Base-by-base conservation (phyloP, 1,140 invertebrate genomes). In the Heterodera carotae region DNA sequence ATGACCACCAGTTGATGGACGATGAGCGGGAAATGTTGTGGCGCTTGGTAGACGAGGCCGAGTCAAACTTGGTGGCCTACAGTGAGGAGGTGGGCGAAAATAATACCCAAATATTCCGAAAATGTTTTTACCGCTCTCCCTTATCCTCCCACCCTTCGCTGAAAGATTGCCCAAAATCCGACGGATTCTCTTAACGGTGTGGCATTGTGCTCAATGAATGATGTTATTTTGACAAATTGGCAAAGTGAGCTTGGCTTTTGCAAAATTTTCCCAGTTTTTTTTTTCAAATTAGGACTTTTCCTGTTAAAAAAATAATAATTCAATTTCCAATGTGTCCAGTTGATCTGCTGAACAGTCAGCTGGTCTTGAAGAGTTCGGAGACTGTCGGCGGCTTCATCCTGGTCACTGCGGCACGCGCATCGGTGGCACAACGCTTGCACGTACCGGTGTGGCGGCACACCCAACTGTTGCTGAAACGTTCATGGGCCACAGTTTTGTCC, bases 281-380 rank as follows among this genome's bases (percentile, higher is more conserved):
- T 64, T 64, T 48, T 25, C 39, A 39, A 39, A 39, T 39, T 39
- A n/a, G n/a, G n/a, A n/a, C n/a, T 39, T 39, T 10, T 39, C 4
- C 4, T 39, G 36, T 10, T 6, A 4, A 39, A 39, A 39, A 39
- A 39, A 39, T 6, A 6, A 6, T 39, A 43, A 43, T 43, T 43
- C 12, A 43, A 43, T 43, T 43, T 43, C 2, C 6, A 43, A 43
- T 43, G 12, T 59, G 83, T 90, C 56, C 87, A 94, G 94, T 97
- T 90, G 93, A 93, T 83, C 89, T 98, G 34, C 93, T 97, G 34
- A 97, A 98, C 89, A 95, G 94, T 77, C 96, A 98, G 90, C 94
- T 98, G 66, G 91, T 98, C 79, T 88, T 98, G 15, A 96, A 95
- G 89, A 96, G 96, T 33, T 94, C 94, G 86, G 96, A 98, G 10